phyloP scores from a whole-genome alignment of 2,888 invertebrate species.

The Halictus ligatus region DNA sequence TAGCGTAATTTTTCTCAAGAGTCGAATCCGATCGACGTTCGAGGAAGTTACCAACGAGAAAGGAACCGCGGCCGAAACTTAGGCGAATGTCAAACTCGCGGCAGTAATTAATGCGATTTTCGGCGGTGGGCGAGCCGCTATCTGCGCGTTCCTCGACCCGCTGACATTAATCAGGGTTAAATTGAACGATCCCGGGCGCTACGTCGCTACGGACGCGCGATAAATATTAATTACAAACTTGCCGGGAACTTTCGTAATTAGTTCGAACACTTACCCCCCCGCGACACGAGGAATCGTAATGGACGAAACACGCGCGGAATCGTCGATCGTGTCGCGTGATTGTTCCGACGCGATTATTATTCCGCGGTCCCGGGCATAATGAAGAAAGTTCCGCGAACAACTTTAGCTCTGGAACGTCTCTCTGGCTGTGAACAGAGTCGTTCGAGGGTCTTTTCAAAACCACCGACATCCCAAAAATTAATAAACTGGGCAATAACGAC shows the following conservation, averaged over 20 bases:
- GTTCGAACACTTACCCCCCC: constrained; percentile 28
- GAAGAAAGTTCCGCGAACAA: neutral
- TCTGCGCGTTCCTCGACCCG: constrained; percentile 37
- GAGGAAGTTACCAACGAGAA: neutral
- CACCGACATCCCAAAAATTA: neutral
- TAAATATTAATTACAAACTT: constrained; percentile 55
- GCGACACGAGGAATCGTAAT: constrained; percentile 13
- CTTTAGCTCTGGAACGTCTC: neutral
- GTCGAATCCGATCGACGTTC: neutral
- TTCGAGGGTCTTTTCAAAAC: neutral
- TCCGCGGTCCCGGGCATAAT: neutral
- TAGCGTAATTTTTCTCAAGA: no score
- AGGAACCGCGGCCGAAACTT: constrained; percentile 9
- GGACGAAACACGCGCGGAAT: constrained; percentile 24
- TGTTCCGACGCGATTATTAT: constrained; percentile 23
- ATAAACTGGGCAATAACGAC: neutral
- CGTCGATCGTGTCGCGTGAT: neutral
- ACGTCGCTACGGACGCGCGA: constrained; percentile 33
- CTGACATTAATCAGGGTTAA: constrained; percentile 52
- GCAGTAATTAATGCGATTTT: constrained; percentile 50
- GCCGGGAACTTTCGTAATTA: constrained; percentile 43
- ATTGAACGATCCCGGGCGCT: constrained; percentile 47
- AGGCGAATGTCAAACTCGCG: constrained; percentile 17
- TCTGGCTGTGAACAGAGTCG: neutral
- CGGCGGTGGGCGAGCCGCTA: neutral